Conservation (phyloP, 2,113 vertebrate genomes). For the Gorsachius goisagi region DNA sequence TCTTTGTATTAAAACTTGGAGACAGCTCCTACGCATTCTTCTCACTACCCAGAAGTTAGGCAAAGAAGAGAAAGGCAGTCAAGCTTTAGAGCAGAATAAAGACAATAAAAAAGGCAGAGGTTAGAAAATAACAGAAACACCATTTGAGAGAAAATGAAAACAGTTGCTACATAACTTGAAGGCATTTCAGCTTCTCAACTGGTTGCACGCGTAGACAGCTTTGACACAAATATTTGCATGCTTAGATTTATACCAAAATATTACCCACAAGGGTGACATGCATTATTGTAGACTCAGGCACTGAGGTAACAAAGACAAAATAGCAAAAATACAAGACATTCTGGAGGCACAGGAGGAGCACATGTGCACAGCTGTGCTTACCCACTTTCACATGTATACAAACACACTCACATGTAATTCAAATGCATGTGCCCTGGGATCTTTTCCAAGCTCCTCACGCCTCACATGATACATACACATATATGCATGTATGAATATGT, state of each 20-base stretch:
- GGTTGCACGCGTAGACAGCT: conserved; percentile 33
- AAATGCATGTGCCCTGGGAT: neutral
- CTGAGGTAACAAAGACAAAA: conserved; percentile 13
- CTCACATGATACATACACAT: neutral
- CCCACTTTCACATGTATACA: neutral
- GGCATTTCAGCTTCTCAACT: conserved; percentile 41
- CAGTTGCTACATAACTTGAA: conserved; percentile 51
- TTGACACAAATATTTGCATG: conserved; percentile 51
- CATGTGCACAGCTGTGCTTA: neutral
- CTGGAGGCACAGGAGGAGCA: neutral
- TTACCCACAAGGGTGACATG: neutral
- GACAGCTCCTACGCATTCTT: conserved; percentile 14
- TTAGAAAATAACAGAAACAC: conserved; percentile 31
- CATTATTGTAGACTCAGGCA: neutral
- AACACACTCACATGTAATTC: fast-evolving
- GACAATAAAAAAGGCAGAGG: neutral
- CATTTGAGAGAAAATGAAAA: conserved; percentile 40
- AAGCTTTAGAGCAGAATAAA: conserved; percentile 24
- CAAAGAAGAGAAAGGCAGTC: neutral
- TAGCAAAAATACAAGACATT: neutral
- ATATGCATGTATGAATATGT: neutral
- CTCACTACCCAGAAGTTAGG: neutral
- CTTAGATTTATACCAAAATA: conserved; percentile 24
- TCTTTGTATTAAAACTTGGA: conserved; percentile 23
- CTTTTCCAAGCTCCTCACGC: neutral